Evolutionary conservation across 2,888 invertebrate genomes (phyloP).

Genomic region (Ferdinandea cuprea): DNA sequence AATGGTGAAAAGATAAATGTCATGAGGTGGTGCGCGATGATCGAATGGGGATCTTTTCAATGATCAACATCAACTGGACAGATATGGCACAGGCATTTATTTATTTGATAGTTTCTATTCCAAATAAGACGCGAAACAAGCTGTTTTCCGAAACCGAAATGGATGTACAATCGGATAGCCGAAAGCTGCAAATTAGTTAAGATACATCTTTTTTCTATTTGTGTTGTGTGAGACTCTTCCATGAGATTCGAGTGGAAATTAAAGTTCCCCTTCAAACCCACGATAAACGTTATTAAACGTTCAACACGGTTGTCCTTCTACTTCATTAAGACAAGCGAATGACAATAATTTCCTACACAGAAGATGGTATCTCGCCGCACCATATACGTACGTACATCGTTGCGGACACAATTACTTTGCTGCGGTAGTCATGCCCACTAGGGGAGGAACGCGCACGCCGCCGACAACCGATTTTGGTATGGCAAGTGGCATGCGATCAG

Average conservation of each 20-base stretch:
- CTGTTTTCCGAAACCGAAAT: slow-evolving; percentile 30
- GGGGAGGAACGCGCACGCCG: background rate
- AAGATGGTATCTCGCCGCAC: slow-evolving; percentile 68
- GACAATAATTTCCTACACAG: slow-evolving; percentile 62
- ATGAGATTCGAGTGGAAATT: too few species aligned
- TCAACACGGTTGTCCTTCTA: slow-evolving; percentile 60
- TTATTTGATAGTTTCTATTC: slow-evolving; percentile 45
- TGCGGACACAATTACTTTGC: slow-evolving; percentile 20
- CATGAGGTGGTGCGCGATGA: slow-evolving; percentile 47
- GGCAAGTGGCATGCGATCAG: slow-evolving; percentile 35
- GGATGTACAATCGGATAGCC: slow-evolving; percentile 50
- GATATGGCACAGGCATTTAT: slow-evolving; percentile 56
- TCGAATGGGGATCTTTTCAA: slow-evolving; percentile 34
- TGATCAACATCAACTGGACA: too few species aligned
- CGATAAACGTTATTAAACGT: slow-evolving; percentile 51
- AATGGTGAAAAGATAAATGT: slow-evolving; percentile 41
- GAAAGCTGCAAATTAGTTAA: background rate
- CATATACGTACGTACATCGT: slow-evolving; percentile 17
- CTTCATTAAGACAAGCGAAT: slow-evolving; percentile 60
- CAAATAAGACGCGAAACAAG: slow-evolving; percentile 50
- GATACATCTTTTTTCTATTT: too few species aligned
- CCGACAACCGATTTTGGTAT: background rate
- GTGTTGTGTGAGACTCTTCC: too few species aligned
- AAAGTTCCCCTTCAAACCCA: too few species aligned
- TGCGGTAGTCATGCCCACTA: slow-evolving; percentile 30